Percentiles rank a stretch among this genome's conserved stretches.
Evolutionary conservation across 2,113 vertebrate genomes (phyloP).

Genomic region (Lanius collurio): DNA sequence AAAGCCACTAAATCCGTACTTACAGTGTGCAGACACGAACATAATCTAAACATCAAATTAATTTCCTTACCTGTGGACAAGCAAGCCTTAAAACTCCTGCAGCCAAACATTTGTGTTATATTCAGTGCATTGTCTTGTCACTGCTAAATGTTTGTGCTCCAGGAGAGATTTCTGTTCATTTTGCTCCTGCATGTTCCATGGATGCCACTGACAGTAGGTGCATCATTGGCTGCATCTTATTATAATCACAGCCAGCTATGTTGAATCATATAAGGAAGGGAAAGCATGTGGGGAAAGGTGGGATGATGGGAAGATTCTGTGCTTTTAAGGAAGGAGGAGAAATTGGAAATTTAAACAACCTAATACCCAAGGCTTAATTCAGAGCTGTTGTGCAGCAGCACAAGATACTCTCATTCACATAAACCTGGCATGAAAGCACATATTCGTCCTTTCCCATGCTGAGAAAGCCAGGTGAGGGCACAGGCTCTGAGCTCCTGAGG

Average conservation of each 20-base stretch:
- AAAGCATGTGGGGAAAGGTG: background rate
- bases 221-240: background rate
- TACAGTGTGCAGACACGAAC: conserved; percentile 10
- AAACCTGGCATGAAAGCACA: background rate
- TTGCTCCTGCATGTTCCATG: background rate
- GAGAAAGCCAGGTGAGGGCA: background rate
- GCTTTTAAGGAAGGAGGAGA: background rate
- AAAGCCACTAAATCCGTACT: background rate
- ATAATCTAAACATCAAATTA: conserved; percentile 26
- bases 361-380: background rate
- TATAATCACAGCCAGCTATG: background rate
- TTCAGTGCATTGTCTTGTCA: background rate
- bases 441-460: background rate
- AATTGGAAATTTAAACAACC: background rate
- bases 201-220: background rate
- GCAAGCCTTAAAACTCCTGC: conserved; percentile 14
- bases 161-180: conserved; percentile 21
- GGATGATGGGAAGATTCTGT: background rate
- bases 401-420: background rate
- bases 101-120: background rate
- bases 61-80: conserved; percentile 11
- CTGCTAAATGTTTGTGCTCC: background rate
- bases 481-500: background rate
- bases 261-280: background rate
- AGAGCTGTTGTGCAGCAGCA: background rate